These are phyloP conservation scores for Frankliniella fusca DNA, from an alignment of 2,888 invertebrate species.

Conservation along the genomic window DNA sequence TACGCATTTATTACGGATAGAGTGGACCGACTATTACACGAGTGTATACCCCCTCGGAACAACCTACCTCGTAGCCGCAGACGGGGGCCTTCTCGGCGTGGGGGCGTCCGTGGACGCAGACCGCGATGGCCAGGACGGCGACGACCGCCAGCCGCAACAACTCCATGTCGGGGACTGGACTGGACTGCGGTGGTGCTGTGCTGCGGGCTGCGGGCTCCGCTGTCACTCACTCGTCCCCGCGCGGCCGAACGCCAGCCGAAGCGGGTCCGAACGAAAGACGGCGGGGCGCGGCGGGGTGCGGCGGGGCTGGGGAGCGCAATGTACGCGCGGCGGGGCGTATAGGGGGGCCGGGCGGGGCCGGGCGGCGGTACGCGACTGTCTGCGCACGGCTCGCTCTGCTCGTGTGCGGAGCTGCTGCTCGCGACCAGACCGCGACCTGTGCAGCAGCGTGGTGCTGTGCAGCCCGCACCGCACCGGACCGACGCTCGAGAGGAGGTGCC, in stretches of 20 bases:
- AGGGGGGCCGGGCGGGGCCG: too few relatives aligned
- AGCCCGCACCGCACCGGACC: not conserved
- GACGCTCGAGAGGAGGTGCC: not conserved
- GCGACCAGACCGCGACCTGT: too few relatives aligned
- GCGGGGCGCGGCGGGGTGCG: not conserved
- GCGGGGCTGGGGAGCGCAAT: not conserved
- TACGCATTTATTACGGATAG: too few relatives aligned
- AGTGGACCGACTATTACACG: too few relatives aligned
- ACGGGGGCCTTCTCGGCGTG: not conserved
- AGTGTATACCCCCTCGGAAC: too few relatives aligned
- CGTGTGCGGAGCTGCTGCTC: too few relatives aligned
- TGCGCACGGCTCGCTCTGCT: too few relatives aligned
- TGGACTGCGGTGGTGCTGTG: not conserved
- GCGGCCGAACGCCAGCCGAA: not conserved
- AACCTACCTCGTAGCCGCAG: slow-evolving; percentile 6
- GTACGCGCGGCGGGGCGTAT: too few relatives aligned
- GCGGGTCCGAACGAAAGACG: not conserved
- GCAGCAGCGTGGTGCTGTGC: not conserved
- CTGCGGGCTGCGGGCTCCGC: not conserved
- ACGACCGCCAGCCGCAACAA: not conserved
- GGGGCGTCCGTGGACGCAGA: not conserved
- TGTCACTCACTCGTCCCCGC: not conserved
- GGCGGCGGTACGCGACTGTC: too few relatives aligned
- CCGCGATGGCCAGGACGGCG: slow-evolving; percentile 3
- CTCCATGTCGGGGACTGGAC: not conserved